These are phyloP conservation scores for Ciona savignyi DNA, from an alignment of 23 tunicate species.

Conservation along the genomic window DNA sequence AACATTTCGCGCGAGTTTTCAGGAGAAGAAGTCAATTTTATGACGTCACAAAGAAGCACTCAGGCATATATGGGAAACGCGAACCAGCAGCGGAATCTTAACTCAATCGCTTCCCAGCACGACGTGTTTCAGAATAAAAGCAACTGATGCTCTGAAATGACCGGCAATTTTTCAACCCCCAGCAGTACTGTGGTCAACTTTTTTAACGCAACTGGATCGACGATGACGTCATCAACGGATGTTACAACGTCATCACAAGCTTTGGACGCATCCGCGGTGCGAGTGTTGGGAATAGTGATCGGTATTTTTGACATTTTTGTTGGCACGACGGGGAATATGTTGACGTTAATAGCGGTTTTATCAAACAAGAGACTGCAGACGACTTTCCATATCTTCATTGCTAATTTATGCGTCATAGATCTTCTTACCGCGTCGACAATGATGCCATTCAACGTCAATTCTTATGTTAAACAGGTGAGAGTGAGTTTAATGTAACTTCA, in stretches of 20 bases:
- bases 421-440: slow-evolving; percentile 52
- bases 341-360: slow-evolving; percentile 54
- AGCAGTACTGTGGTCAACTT: background rate
- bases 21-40: too few species aligned
- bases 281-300: slow-evolving; percentile 43
- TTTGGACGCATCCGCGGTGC: slow-evolving; percentile 14
- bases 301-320: slow-evolving; percentile 51
- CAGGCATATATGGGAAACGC: too few species aligned
- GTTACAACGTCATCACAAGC: background rate
- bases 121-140: too few species aligned
- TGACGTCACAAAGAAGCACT: too few species aligned
- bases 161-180: too few species aligned
- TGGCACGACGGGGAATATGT: slow-evolving; percentile 57
- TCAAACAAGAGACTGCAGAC: slow-evolving; percentile 48
- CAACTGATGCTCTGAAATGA: too few species aligned
- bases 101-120: too few species aligned
- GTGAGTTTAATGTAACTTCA: too few species aligned
- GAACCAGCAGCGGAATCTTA: too few species aligned
- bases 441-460: slow-evolving; percentile 84
- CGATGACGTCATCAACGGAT: background rate
- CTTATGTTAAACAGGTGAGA: slow-evolving; percentile 39
- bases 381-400: slow-evolving; percentile 66
- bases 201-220: background rate
- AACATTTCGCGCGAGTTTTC: too few species aligned
- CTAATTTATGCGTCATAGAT: slow-evolving; percentile 77